Evolutionary conservation across 2,113 vertebrate species (phyloP), one percentile per base, ranked within the genome.

Genomic region (Pionites leucogaster): DNA sequence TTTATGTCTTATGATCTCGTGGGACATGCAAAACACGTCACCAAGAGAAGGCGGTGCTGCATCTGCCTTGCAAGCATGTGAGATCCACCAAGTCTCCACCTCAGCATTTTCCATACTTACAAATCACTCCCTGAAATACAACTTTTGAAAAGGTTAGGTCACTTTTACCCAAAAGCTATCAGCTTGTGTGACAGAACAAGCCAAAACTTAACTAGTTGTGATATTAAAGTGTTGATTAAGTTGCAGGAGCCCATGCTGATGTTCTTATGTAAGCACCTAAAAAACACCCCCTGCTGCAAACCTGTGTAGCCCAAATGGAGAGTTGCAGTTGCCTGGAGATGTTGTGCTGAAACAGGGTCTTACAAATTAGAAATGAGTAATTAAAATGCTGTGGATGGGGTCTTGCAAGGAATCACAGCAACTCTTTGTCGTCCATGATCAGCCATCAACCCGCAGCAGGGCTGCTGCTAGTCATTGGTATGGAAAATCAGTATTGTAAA

Each of bases 341-440:
- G 35, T 44, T 11, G 0, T 22, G 35, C 17, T 60, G 63, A 50
- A 93, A 63, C 5, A 8, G 6, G 55, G n/a, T 8, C 49, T 52
- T 65, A 72, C 6, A 50, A 37, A 25, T 2, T 12, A 24, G 69
- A 90, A 75, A 85, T 23, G 11, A 57, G 33, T 20, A 8, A 14
- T 14, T 62, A 37, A 82, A 77, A 29, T 8, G 16, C 33, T 35
- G 63, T 0, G 5, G 42, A 41, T 59, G 55, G 15, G 18, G 16
- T 31, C 82, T 31, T 88, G 29, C 12, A 52, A 69, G 53, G 59
- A 44, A 35, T 24, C 19, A 11, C 57, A 17, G 25, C 1, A 15
- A 4, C 33, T 86, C 24, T 55, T 67, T 5, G 1, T 8, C 22
- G 11, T 8, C 41, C 2, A 0, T 28, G 33, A 19, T 25, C 4